A percentile compares a stretch with the other conserved stretches of the same genome.
phyloP scores from a whole-genome alignment of 2,888 invertebrate genomes.

The Andrena bicolor region DNA sequence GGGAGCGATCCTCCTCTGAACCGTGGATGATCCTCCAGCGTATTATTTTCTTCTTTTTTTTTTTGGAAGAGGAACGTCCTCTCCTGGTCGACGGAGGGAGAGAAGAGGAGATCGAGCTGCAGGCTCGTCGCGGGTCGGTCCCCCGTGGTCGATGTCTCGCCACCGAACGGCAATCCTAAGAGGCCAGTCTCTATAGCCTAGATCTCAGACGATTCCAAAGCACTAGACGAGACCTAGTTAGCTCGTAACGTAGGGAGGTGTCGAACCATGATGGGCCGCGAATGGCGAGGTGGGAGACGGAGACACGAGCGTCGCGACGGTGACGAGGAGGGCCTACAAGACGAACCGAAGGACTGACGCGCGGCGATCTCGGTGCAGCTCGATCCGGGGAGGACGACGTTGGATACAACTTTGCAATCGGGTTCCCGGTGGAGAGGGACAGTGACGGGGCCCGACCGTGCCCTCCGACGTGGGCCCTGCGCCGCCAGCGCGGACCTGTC shows the following conservation, averaged over 20 bases:
- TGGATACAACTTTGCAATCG: too few relatives aligned
- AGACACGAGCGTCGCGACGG: conserved; percentile 6
- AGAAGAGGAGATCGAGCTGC: neutral
- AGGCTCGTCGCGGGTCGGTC: conserved; percentile 48
- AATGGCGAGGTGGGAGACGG: neutral
- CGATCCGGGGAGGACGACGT: conserved; percentile 3
- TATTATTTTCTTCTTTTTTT: neutral
- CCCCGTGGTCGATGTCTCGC: conserved; percentile 32
- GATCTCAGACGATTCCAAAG: conserved; percentile 77
- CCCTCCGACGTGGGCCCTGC: conserved; percentile 1
- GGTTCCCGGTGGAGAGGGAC: too few relatives aligned
- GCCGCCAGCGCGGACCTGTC: neutral
- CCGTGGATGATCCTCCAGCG: conserved; percentile 40
- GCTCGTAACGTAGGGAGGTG: conserved; percentile 15
- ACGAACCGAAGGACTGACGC: neutral
- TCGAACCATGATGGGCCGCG: conserved; percentile 10
- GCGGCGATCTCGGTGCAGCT: neutral
- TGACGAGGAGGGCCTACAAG: neutral
- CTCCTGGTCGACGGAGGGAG: neutral
- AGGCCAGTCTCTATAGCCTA: conserved; percentile 74
- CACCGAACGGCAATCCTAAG: conserved; percentile 59
- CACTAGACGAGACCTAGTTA: conserved; percentile 48
- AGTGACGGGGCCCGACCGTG: too few relatives aligned
- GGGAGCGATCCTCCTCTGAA: conserved; percentile 17
- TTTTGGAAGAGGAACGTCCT: conserved; percentile 19